Evolutionary conservation across 2,888 invertebrate genomes (phyloP).

Genomic region (Drosophila pullipes): DNA sequence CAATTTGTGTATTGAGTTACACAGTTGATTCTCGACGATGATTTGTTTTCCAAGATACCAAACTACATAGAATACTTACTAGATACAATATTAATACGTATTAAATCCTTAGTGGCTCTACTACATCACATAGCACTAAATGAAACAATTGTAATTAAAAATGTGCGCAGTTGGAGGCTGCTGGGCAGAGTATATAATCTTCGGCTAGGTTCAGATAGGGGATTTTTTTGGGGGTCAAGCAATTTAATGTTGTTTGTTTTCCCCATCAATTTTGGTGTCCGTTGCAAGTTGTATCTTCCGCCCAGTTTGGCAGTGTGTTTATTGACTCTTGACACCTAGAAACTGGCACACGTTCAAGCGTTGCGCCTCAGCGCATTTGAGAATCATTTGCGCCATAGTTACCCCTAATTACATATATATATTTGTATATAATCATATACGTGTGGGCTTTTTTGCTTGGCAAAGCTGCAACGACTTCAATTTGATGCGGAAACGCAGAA

Average conservation of each 20-base stretch:
- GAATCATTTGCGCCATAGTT: slow-evolving; percentile 65
- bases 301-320: slow-evolving; percentile 6
- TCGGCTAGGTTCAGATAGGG: not conserved
- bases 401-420: slow-evolving; percentile 58
- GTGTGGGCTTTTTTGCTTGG: slow-evolving; percentile 6
- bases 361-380: slow-evolving; percentile 64
- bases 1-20: not conserved
- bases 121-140: not conserved
- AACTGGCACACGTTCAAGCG: slow-evolving; percentile 60
- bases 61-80: not conserved
- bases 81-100: not conserved
- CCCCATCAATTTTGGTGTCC: slow-evolving; percentile 16
- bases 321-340: slow-evolving; percentile 63
- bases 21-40: not conserved
- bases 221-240: not conserved
- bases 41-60: not conserved
- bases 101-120: not conserved
- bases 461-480: slow-evolving; percentile 22
- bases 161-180: not conserved
- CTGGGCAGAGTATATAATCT: not conserved
- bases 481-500: slow-evolving; percentile 69
- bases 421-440: not conserved
- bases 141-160: not conserved
- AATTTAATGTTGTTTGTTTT: slow-evolving; percentile 37
- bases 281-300: slow-evolving; percentile 38